These are phyloP conservation scores for silkworm (Bombyx mori) DNA, from an alignment of 1,140 invertebrate genomes.

Conservation along the genomic window ASM3026992v2 NC_085114.1:15443501-15444000, in stretches of 20 bases:
- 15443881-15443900: background rate
- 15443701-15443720: constrained; percentile 46
- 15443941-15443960: constrained; percentile 20
- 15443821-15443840: constrained; percentile 55
- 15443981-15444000: too few species aligned
- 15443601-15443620: constrained; percentile 69
- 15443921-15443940: constrained; percentile 35
- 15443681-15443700: constrained; percentile 26
- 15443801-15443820: constrained; percentile 57
- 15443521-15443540: constrained; percentile 64
- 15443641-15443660: constrained; percentile 6
- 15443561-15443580: constrained; percentile 70
- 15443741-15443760: constrained; percentile 67
- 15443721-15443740: constrained; percentile 67
- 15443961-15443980: too few species aligned
- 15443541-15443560: constrained; percentile 43
- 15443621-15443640: constrained; percentile 61
- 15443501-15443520: constrained; percentile 64
- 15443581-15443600: constrained; percentile 64
- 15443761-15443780: constrained; percentile 58
- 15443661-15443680: constrained; percentile 15
- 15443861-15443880: constrained; percentile 11
- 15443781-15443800: constrained; percentile 58
- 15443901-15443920: constrained; percentile 25
- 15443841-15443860: constrained; percentile 46